Evolutionary conservation across 2,113 vertebrate genomes (phyloP).

Genomic region (Hippocampus abdominalis): DNA sequence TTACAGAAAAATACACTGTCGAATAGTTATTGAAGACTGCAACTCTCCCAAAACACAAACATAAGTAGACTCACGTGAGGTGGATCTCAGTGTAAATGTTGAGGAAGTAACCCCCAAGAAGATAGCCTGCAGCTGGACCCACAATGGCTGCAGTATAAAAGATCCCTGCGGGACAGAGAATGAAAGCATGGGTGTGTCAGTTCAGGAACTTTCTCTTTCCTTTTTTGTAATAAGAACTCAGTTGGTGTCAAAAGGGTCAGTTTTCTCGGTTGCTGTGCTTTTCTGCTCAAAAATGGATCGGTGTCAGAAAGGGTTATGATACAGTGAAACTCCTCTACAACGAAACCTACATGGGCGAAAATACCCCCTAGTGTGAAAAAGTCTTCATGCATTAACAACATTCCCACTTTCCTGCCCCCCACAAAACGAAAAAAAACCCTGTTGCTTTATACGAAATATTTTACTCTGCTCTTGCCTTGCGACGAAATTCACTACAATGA

Average conservation of each 20-base stretch:
- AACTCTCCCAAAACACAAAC: neutral
- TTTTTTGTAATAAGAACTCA: slow-evolving; percentile 32
- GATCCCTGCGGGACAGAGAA: slow-evolving; percentile 69
- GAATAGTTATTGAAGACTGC: neutral
- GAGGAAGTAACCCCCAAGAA: slow-evolving; percentile 91
- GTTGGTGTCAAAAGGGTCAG: slow-evolving; percentile 22
- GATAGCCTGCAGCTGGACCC: slow-evolving; percentile 92
- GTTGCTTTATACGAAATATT: no score
- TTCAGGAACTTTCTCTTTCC: slow-evolving; percentile 31
- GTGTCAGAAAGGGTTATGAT: neutral
- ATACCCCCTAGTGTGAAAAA: no score
- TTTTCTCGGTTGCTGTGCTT: slow-evolving; percentile 31
- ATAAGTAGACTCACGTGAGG: slow-evolving; percentile 76
- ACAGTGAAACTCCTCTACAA: no score
- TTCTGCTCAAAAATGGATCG: slow-evolving; percentile 6
- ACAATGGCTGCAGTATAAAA: slow-evolving; percentile 95
- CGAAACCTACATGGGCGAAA: no score
- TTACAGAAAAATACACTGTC: no score
- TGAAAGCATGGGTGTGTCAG: slow-evolving; percentile 30
- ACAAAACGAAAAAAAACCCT: no score
- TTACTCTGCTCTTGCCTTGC: no score
- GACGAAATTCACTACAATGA: no score
- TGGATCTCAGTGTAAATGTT: slow-evolving; percentile 85
- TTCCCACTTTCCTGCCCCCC: no score
- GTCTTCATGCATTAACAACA: no score